Evolutionary conservation across 2,888 invertebrate genomes (phyloP).

Genomic region (Drosophila atripex): DNA sequence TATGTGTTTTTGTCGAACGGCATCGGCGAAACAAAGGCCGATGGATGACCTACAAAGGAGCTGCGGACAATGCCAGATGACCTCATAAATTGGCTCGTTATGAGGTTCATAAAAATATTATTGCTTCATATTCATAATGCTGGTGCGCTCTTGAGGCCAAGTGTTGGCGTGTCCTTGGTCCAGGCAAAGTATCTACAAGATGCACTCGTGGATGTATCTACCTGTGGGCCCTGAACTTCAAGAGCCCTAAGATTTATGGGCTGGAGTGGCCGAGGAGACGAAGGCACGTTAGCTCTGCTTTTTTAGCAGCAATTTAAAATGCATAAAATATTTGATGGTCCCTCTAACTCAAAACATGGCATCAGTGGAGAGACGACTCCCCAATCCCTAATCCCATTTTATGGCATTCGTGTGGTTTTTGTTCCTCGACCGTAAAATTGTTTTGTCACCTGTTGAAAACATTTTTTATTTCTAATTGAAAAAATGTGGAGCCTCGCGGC

Average conservation of each 20-base stretch:
- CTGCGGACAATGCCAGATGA: conserved; percentile 53
- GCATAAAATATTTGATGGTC: conserved; percentile 62
- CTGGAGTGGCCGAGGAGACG: conserved; percentile 9
- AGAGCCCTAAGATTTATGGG: conserved; percentile 56
- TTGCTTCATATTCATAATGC: conserved; percentile 73
- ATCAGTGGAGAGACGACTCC: conserved; percentile 13
- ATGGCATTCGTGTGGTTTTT: conserved; percentile 48
- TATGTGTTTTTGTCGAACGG: conserved; percentile 30
- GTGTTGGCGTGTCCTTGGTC: conserved; percentile 59
- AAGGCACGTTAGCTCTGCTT: conserved; percentile 34
- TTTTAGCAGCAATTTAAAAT: conserved; percentile 70
- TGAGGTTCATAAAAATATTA: conserved; percentile 76
- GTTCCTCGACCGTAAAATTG: conserved; percentile 60
- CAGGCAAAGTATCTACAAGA: conserved; percentile 25
- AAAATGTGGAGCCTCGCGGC: conserved; percentile 28
- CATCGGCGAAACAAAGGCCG: conserved; percentile 29
- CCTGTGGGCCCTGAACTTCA: conserved; percentile 18
- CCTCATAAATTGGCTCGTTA: conserved; percentile 75
- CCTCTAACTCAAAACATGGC: conserved; percentile 44
- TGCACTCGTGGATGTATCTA: conserved; percentile 1
- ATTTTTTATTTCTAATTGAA: conserved; percentile 71
- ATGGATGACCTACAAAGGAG: conserved; percentile 39
- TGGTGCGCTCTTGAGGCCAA: conserved; percentile 48
- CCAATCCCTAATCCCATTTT: conserved; percentile 49
- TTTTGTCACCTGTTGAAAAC: conserved; percentile 80